A percentile compares a stretch with the other conserved stretches of the same genome.
These are phyloP conservation scores for Ceuthmochares aereus DNA, from an alignment of 2,113 vertebrate species.

Conservation along the genomic window DNA sequence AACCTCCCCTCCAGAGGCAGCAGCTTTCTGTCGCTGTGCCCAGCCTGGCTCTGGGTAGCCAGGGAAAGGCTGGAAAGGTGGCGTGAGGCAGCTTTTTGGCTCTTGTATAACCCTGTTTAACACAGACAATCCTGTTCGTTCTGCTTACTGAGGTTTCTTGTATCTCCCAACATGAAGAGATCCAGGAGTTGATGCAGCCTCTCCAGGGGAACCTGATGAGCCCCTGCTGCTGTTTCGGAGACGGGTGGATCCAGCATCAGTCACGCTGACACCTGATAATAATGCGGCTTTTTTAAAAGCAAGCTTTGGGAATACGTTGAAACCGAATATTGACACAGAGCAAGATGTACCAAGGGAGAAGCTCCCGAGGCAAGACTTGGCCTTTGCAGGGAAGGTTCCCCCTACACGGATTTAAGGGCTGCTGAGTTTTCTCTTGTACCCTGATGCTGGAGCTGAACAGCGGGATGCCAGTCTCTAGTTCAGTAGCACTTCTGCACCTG, in stretches of 20 bases:
- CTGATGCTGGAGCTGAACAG: rapidly evolving
- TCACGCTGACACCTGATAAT: not conserved
- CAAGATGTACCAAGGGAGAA: not conserved
- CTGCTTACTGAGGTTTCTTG: not conserved
- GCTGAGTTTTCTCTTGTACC: not conserved
- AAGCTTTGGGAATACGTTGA: not conserved
- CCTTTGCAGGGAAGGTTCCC: not conserved
- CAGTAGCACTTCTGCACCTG: not conserved
- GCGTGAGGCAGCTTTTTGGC: not conserved
- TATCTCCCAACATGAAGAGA: not conserved
- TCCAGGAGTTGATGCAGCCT: not conserved
- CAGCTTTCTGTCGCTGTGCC: not conserved
- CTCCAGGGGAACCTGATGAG: not conserved
- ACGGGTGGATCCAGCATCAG: not conserved
- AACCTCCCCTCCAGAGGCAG: not conserved
- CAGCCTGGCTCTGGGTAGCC: not conserved
- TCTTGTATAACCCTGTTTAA: not conserved
- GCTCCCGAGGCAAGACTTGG: not conserved
- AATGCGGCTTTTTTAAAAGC: rapidly evolving
- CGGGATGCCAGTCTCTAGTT: rapidly evolving
- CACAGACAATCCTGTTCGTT: not conserved
- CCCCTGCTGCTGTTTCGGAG: not conserved
- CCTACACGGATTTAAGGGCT: not conserved
- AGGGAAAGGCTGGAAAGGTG: not conserved
- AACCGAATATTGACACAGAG: not conserved